Evolutionary conservation across 2,797 vertebrate species (phyloP), one percentile per base, ranked within the genome.

Genomic region (Pangasius larnaudii): DNA sequence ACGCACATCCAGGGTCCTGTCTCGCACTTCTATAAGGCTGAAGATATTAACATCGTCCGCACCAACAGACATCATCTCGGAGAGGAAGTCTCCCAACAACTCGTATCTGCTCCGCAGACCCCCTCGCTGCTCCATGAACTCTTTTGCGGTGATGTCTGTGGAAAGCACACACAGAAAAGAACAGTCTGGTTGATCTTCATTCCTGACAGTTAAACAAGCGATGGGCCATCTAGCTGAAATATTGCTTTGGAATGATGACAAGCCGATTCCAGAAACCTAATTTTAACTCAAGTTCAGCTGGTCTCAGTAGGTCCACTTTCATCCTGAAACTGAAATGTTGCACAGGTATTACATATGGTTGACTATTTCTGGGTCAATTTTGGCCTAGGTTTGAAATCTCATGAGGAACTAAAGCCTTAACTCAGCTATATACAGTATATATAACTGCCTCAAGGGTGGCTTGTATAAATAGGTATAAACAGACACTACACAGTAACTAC

Each of bases 111-210:
- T 97, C 89, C 91, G 93, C 91, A 94, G 93, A 0, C 88, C 93
- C 24, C 94, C 95, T 82, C 95, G 93, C 84, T 94, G 95, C 88
- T 95, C 95, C 87, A 97, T 91, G 91, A 98, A 97, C 89, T 97
- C 96, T 87, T 95, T 96, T 18, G 96, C 96, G 63, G 96, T 96
- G 88, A 97, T 92, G 93, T 95, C 97, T 97, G 91, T 79, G 80
- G 22, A 77, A 85, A 88, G 90, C 36, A 93, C 87, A 93, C 53
- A 89, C 10, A 63, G 11, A 65, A 46, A 61, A 39, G 9, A 69
- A 53, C 82, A 27, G 80, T 30, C 27, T 49, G 39, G 59, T 65
- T 83, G 80, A 30, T 63, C 8, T 65, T 65, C 16, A 46, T 46
- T 46, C 22, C 56, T n/a, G 58, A 46, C 24, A 14, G 5, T 39